Conservation (phyloP, 2,797 vertebrate species). For the Huso huso region DNA sequence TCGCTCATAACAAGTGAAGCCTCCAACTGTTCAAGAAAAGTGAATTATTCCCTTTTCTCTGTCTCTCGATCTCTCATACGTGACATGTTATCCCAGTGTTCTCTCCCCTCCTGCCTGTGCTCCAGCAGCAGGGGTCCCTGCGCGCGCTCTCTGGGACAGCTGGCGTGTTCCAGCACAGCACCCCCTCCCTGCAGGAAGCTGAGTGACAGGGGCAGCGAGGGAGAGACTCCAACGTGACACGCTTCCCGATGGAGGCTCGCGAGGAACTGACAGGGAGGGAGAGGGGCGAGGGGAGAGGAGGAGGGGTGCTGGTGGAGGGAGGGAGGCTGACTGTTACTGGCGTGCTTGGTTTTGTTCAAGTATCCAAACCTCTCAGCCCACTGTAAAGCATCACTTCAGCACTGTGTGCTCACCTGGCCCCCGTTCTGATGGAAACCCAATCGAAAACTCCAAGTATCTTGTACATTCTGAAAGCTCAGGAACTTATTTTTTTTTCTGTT, state of each 20-base stretch:
- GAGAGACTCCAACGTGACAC: no score
- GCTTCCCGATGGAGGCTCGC: conserved; percentile 6
- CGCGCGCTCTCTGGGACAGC: conserved; percentile 28
- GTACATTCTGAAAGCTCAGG: no score
- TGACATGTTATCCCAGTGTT: conserved; percentile 3
- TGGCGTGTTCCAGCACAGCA: conserved; percentile 34
- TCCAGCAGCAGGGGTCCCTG: conserved; percentile 11
- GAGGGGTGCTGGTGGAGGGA: background rate
- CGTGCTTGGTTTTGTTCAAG: background rate
- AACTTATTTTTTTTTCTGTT: no score
- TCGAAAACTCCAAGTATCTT: no score
- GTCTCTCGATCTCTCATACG: conserved; percentile 3
- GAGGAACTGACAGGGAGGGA: conserved; percentile 12
- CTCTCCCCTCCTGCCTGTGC: conserved; percentile 9
- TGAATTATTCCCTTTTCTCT: background rate
- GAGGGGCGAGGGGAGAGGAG: background rate
- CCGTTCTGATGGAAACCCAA: background rate
- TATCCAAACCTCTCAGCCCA: background rate
- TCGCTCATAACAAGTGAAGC: no score
- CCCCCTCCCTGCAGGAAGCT: conserved; percentile 33
- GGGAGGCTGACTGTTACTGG: background rate
- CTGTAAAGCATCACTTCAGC: no score
- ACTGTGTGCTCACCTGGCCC: background rate
- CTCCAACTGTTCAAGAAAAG: no score
- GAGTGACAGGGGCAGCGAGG: conserved; percentile 2